phyloP scores from a whole-genome alignment of 2,888 invertebrate species.

The Cheilosia scutellata region DNA sequence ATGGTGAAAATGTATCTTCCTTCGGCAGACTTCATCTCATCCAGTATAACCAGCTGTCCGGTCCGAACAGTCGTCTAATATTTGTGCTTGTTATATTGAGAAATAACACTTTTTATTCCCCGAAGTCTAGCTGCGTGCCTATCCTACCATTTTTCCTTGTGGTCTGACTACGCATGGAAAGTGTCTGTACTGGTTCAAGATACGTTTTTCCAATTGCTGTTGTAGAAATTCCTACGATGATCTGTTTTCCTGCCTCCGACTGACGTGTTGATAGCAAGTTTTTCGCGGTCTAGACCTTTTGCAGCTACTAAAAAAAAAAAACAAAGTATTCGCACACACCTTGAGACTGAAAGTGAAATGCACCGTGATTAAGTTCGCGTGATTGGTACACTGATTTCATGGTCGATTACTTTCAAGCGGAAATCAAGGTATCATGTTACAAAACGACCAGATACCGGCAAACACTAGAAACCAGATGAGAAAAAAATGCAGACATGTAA shows the following conservation, averaged over 20 bases:
- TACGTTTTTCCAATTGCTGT: conserved; percentile 32
- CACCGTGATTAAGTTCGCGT: conserved; percentile 52
- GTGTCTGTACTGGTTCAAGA: conserved; percentile 44
- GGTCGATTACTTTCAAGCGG: conserved; percentile 72
- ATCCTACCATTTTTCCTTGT: background rate
- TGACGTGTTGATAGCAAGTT: conserved; percentile 19
- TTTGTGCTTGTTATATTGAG: conserved; percentile 26
- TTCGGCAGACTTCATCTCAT: background rate
- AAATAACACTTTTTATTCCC: conserved; percentile 15
- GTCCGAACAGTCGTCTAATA: conserved; percentile 12
- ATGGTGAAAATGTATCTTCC: conserved; percentile 47
- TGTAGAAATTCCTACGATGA: conserved; percentile 55
- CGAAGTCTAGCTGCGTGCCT: conserved; percentile 17
- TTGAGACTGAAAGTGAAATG: conserved; percentile 69
- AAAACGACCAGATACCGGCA: conserved; percentile 29
- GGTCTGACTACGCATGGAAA: conserved; percentile 36
- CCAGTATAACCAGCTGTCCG: conserved; percentile 47
- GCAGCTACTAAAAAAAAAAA: conserved; percentile 17
- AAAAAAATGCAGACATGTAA: conserved; percentile 14
- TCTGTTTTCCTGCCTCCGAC: conserved; percentile 14
- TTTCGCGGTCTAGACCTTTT: conserved; percentile 62
- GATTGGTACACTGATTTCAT: conserved; percentile 61
- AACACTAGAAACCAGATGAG: background rate
- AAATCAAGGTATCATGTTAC: conserved; percentile 57
- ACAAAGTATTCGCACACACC: conserved; percentile 47